Base-by-base conservation (phyloP, 2,888 invertebrate genomes). In the Sinopyrophorus schimmeli region DNA sequence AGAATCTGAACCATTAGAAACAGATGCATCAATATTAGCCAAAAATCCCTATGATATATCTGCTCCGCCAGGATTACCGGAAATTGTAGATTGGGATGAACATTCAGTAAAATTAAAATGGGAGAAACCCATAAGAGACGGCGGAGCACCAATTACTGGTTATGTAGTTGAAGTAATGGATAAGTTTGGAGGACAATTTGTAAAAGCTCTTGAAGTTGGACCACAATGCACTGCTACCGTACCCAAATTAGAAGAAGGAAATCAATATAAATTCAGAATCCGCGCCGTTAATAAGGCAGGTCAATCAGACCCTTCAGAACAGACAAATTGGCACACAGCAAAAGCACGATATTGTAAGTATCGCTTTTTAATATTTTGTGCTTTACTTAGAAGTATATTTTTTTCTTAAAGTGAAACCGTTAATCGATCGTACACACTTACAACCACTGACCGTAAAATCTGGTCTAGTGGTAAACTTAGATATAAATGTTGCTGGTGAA, bases 251-350 rank as follows among this genome's bases (percentile, higher is more conserved):
- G 92, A 92, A 67, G 92, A 94, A 74, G 94, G 94, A 11, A 92
- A 92, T 72, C 93, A 94, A 67, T 97, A 97, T 71, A 94, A 96
- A 73, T 97, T 96, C 81, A 79, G 94, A 20, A 83, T 95, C 1
- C 80, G 90, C n/a, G 98, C 98, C 11, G 76, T 96, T 7, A 99
- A 99, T 75, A 92, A 94, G 76, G 95, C 95, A 30, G 98, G 99
- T 1, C 86, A 84, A 26, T 93, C 93, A 0, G 92, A 92, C 62
- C 91, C 94, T 0, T 91, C 91, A 14, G 93, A 94, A 73, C 89
- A 90, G 67, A 92, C 92, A 38, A 89, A 90, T 74, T 91, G 91
- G 79, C 93, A 94, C 65, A 89, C 89, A 2, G 92, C 92, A 57
- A 93, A 93, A 68, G 77, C 93, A 14, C 79, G 92, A 72, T 92